Conservation (phyloP, 2,113 vertebrate genomes). For the Rhinoderma darwinii region DNA sequence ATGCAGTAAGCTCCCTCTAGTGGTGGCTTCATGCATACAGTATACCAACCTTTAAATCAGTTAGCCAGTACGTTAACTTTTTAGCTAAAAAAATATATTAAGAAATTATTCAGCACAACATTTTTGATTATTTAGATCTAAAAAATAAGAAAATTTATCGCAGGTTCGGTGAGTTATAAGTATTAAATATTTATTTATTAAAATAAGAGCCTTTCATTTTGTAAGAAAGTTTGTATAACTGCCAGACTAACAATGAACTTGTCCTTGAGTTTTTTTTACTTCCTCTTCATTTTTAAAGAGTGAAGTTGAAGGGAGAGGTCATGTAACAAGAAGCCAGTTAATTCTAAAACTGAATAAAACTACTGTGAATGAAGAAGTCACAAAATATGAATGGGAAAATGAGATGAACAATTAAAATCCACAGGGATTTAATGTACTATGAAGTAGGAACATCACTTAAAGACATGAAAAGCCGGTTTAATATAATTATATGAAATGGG, state of each 20-base stretch:
- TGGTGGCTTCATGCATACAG: too few relatives aligned
- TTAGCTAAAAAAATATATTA: too few relatives aligned
- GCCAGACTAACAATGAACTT: constrained; percentile 21
- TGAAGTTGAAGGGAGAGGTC: constrained; percentile 26
- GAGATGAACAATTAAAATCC: constrained; percentile 36
- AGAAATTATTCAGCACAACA: too few relatives aligned
- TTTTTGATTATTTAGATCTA: too few relatives aligned
- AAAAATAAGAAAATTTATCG: too few relatives aligned
- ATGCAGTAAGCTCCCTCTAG: too few relatives aligned
- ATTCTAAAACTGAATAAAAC: constrained; percentile 23
- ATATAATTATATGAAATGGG: constrained; percentile 7
- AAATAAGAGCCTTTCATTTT: constrained; percentile 28
- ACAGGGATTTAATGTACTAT: constrained; percentile 29
- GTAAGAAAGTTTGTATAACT: constrained; percentile 19
- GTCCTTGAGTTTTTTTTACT: background rate
- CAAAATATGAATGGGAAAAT: constrained; percentile 28
- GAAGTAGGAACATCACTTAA: background rate
- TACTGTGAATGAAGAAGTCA: background rate
- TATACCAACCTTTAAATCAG: too few relatives aligned
- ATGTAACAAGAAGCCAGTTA: background rate
- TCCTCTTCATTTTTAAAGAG: constrained; percentile 16
- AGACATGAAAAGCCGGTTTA: background rate
- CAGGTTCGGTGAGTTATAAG: background rate
- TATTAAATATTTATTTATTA: background rate
- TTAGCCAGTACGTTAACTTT: too few relatives aligned